These are phyloP conservation scores for Odocoileus hemionus DNA, from an alignment of 2,113 vertebrate species.

Conservation along the genomic window DNA sequence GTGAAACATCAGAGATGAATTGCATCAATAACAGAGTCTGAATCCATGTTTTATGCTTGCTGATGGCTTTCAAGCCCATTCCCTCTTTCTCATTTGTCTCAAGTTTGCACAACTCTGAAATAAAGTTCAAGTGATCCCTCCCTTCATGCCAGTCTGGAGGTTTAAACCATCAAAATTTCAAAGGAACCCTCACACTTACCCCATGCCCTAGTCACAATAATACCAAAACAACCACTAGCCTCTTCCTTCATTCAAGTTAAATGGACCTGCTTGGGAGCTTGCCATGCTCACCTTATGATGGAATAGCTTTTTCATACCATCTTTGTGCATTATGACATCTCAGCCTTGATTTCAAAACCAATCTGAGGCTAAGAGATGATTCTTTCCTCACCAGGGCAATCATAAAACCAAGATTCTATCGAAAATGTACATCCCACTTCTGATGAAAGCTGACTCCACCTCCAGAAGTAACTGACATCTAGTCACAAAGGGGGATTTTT, in stretches of 20 bases:
- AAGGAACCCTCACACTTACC: not conserved
- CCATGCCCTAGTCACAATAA: not conserved
- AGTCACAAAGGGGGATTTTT: constrained; percentile 41
- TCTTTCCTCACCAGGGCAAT: not conserved
- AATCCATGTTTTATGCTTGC: not conserved
- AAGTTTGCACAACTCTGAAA: not conserved
- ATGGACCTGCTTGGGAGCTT: not conserved
- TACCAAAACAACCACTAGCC: not conserved
- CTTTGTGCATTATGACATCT: not conserved
- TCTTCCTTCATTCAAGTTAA: not conserved
- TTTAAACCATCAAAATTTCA: not conserved
- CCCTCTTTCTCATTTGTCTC: not conserved
- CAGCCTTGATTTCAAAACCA: not conserved
- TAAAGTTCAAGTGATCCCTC: not conserved
- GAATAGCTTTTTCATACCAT: not conserved
- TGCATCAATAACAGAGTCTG: not conserved
- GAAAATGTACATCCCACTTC: not conserved
- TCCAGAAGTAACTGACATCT: constrained; percentile 34
- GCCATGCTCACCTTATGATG: not conserved
- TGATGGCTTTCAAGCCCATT: not conserved
- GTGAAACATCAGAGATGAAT: not conserved
- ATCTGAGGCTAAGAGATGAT: not conserved
- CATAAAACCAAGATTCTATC: not conserved
- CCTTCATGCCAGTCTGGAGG: not conserved
- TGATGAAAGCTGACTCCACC: constrained; percentile 5